Base-by-base conservation (phyloP, 2,113 vertebrate species). In the Benitochromis conjunctus region DNA sequence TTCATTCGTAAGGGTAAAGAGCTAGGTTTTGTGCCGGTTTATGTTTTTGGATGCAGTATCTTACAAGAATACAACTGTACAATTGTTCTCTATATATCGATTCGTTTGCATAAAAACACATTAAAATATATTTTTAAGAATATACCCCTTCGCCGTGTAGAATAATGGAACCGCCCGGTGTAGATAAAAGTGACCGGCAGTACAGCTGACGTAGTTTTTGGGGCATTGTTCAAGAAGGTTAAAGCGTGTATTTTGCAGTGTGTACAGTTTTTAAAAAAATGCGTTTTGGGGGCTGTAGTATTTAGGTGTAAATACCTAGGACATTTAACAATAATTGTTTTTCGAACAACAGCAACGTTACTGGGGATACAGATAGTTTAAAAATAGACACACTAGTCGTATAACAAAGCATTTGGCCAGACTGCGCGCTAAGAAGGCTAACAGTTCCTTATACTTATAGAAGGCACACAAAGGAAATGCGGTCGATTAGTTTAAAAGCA, bases 381-480 rank as follows among this genome's bases (percentile, higher is more conserved):
- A 74, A 48, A 51, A 8, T 55, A 82, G 91, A 66, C 80, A 89
- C 92, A 91, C 41, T 81, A 53, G 85, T 56, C 79, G 38, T 53
- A 21, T 53, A 84, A 60, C 77, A 88, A 90, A 90, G 77, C 84
- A 91, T 79, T 76, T 85, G 71, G 60, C 46, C 86, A 84, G 90
- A 74, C 74, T 78, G 71, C 88, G 86, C 69, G 88, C 24, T 80
- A 89, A 79, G 82, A 81, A 69, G 51, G 92, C 88, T 88, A 89
- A 29, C 34, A 82, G 81, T 80, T 87, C 74, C 24, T 84, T 26
- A 81, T 64, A 48, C 10, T 86, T 34, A 18, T 3, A 55, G 85
- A 56, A 87, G 74, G 55, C 83, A 90, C 87, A 93, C 90, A 93
- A 94, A 94, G 89, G 89, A 88, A 90, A 86, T 80, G 51, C 85